Conservation (phyloP, 64 coral and sea anemone genomes). For the Dendrophyllia cribrosa region DNA sequence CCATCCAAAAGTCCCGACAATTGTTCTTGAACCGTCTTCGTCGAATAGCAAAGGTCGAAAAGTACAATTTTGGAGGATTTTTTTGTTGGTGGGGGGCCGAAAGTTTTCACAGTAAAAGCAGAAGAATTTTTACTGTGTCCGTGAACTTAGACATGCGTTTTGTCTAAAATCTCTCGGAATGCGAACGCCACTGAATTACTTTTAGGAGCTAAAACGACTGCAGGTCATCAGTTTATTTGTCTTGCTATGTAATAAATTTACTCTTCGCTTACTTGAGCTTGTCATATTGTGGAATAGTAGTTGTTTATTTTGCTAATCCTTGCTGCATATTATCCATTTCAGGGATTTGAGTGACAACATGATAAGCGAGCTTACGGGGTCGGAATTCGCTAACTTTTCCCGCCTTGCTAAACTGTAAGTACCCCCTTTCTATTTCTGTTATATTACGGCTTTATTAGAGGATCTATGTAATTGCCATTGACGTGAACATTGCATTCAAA, state of each 20-base stretch:
- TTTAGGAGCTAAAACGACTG: too few species aligned
- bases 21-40: too few species aligned
- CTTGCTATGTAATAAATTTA: constrained; percentile 36
- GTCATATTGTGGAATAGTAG: constrained; percentile 14
- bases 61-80: neutral
- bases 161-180: neutral
- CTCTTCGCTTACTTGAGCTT: constrained; percentile 43
- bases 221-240: neutral
- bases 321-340: constrained; percentile 44
- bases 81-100: constrained; percentile 9
- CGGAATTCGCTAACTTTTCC: neutral
- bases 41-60: constrained; percentile 4
- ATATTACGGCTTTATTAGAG: neutral
- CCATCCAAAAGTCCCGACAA: too few species aligned
- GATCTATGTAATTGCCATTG: neutral
- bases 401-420: constrained; percentile 32
- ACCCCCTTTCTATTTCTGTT: neutral
- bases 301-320: constrained; percentile 50
- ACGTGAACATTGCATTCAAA: constrained; percentile 3
- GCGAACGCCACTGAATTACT: too few species aligned
- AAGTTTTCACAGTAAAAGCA: neutral
- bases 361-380: neutral
- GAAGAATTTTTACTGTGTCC: neutral
- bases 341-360: constrained; percentile 54
- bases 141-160: neutral